Conservation (phyloP, 2,888 invertebrate genomes). For the Troides aeacus region DNA sequence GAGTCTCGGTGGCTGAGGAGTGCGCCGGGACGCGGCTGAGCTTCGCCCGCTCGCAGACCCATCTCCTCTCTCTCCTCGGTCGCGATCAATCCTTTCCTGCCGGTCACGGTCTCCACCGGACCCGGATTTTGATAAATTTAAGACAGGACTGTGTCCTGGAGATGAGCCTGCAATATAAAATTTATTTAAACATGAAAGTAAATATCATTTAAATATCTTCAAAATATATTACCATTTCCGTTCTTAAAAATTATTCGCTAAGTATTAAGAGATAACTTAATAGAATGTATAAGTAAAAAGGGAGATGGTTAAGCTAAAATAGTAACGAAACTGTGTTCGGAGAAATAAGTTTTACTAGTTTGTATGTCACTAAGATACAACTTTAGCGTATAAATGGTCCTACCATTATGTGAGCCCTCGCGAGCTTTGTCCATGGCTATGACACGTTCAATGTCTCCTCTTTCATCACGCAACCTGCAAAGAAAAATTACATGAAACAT, state of each 20-base stretch:
- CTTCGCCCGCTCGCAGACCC: slow-evolving; percentile 77
- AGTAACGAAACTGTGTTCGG: not conserved
- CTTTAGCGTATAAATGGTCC: slow-evolving; percentile 43
- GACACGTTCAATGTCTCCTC: slow-evolving; percentile 90
- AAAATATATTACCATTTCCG: not conserved
- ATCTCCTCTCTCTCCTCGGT: slow-evolving; percentile 74
- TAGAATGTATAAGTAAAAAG: no score
- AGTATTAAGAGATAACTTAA: no score
- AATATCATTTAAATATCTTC: not conserved
- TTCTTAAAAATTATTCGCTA: no score
- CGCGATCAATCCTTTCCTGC: slow-evolving; percentile 80
- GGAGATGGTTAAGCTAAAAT: not conserved
- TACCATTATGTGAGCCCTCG: slow-evolving; percentile 94
- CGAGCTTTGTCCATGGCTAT: slow-evolving; percentile 90
- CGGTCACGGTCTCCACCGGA: slow-evolving; percentile 86
- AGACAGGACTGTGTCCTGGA: slow-evolving; percentile 93
- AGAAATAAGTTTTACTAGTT: not conserved
- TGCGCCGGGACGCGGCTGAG: slow-evolving; percentile 82
- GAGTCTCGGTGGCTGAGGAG: slow-evolving; percentile 77
- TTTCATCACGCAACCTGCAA: slow-evolving; percentile 92
- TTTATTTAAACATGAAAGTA: not conserved
- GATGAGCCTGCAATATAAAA: slow-evolving; percentile 84
- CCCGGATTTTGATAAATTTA: slow-evolving; percentile 94
- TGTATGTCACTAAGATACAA: not conserved
- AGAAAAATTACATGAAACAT: slow-evolving; percentile 45